Base-by-base conservation (phyloP, 2,797 vertebrate species). In the Aythya fuligula region DNA sequence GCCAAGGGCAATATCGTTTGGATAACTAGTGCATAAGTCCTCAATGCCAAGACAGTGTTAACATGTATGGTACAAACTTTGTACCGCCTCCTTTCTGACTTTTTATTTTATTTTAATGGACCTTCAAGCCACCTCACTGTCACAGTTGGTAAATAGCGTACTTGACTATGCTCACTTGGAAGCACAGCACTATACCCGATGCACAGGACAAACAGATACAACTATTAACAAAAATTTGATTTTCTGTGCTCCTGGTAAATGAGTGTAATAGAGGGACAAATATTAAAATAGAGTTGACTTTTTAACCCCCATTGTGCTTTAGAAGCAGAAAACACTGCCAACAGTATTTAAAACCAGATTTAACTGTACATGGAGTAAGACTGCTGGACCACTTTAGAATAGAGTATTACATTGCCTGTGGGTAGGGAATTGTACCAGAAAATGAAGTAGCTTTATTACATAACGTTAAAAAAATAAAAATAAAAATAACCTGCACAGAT, bases 351-450 rank as follows among this genome's bases (percentile, higher is more conserved):
- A 70, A 78, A 65, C n/a, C 34, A 41, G 39, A 65, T 65, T 22
- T 43, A 60, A 38, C 22, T 95, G 71, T 49, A 56, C 61, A 20
- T 20, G 65, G 56, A 80, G 19, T 21, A 61, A 60, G 38, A 72
- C 9, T 75, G 56, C 24, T 70, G 24, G 38, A 69, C 54, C 72
- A 64, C 61, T 92, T 89, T 11, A 70, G 54, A 72, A 65, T 43
- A 19, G 65, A 89, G 53, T 64, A 65, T 57, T 56, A 80, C 19
- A 36, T 13, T 96, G 77, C 34, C 83, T 94, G 70, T 78, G 96
- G 49, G 86, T 87, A 49, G 62, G 73, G 74, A 95, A 90, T 82
- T 64, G 28, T 56, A 90, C 53, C 72, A 91, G 89, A 87, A 95
- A 94, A 96, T 53, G 17, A 87, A 87, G 57, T 34, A 84, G 28